Evolutionary conservation across 2,888 invertebrate species (phyloP).

Genomic region (Resseliella maxima): DNA sequence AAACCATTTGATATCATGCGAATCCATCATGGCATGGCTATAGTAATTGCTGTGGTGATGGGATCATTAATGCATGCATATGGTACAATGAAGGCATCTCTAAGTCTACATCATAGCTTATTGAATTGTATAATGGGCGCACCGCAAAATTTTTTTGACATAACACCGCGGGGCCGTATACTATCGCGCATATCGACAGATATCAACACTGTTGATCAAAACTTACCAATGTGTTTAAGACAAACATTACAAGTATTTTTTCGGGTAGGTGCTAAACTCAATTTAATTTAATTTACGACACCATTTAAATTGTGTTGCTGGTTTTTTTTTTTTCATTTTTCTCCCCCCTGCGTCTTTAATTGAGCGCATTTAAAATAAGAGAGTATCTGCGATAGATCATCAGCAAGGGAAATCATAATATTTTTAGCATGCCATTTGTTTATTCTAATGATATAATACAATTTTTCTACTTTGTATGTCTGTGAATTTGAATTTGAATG

Average conservation of each 20-base stretch:
- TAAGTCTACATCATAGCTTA: constrained; percentile 68
- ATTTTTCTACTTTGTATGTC: too few relatives aligned
- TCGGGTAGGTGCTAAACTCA: constrained; percentile 63
- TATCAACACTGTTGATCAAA: constrained; percentile 70
- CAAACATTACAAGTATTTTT: constrained; percentile 61
- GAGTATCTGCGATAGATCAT: too few relatives aligned
- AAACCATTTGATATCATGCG: neutral
- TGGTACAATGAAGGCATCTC: constrained; percentile 69
- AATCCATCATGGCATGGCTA: neutral
- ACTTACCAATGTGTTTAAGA: constrained; percentile 67
- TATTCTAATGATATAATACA: too few relatives aligned
- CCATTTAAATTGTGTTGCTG: neutral
- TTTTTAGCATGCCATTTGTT: too few relatives aligned
- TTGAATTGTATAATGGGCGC: constrained; percentile 69
- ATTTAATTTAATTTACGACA: neutral
- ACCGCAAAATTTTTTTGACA: constrained; percentile 73
- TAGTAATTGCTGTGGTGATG: constrained; percentile 64
- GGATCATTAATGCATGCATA: constrained; percentile 66
- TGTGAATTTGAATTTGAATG: too few relatives aligned
- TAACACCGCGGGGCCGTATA: constrained; percentile 73
- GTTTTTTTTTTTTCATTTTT: constrained; percentile 58
- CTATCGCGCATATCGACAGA: constrained; percentile 73
- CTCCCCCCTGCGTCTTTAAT: too few relatives aligned
- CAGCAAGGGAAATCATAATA: too few relatives aligned
- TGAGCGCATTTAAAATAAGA: too few relatives aligned